Evolutionary conservation across 2,113 vertebrate species (phyloP).

Genomic region (Pycnonotus jocosus): DNA sequence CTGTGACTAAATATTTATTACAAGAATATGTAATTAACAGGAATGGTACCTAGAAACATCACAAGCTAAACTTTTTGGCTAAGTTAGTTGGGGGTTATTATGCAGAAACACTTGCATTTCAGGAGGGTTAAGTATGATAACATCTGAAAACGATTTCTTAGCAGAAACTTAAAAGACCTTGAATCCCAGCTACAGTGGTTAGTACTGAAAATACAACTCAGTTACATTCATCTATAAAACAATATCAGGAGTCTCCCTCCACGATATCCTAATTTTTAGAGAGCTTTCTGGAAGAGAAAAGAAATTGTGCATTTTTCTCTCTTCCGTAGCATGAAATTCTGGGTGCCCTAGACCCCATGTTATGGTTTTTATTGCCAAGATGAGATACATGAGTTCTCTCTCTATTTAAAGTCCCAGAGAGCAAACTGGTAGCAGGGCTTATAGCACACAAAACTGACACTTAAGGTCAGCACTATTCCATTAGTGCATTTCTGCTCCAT

Average conservation of each 20-base stretch:
- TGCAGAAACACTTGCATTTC: not conserved
- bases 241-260: not conserved
- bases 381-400: not conserved
- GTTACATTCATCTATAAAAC: not conserved
- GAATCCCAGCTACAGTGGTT: not conserved
- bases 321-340: not conserved
- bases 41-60: not conserved
- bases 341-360: not conserved
- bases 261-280: not conserved
- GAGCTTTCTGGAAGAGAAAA: not conserved
- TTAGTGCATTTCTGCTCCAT: not conserved
- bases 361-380: not conserved
- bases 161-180: not conserved
- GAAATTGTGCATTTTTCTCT: not conserved
- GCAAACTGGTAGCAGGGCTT: not conserved
- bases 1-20: not conserved
- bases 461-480: not conserved
- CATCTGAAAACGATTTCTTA: not conserved
- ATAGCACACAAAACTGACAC: not conserved
- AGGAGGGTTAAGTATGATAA: not conserved
- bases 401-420: not conserved
- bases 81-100: not conserved
- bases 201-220: not conserved
- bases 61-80: not conserved
- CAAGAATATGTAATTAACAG: not conserved